Evolutionary conservation across 1,140 invertebrate genomes (phyloP).

Genomic region (Pseudachorutes palmiensis): DNA sequence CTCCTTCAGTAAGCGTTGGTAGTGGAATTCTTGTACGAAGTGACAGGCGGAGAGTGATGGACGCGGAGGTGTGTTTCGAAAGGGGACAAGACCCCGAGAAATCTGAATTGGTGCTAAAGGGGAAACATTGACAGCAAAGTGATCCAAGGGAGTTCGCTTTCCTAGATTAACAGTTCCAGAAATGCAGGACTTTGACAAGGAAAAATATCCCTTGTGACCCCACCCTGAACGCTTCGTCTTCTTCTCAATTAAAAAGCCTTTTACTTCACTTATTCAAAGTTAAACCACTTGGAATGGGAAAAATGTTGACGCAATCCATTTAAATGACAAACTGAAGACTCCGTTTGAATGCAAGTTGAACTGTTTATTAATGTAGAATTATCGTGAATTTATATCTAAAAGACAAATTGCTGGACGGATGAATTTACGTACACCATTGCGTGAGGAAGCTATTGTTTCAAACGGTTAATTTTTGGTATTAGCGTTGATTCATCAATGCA

Average conservation of each 20-base stretch:
- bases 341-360: not conserved
- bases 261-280: too few relatives aligned
- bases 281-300: too few relatives aligned
- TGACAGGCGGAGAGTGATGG: slow-evolving; percentile 4
- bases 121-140: not conserved
- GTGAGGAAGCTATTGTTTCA: too few relatives aligned
- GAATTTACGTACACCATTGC: too few relatives aligned
- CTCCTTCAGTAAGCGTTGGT: not conserved
- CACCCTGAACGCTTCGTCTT: not conserved
- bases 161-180: not conserved
- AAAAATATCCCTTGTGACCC: not conserved
- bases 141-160: not conserved
- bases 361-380: too few relatives aligned
- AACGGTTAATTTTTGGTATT: too few relatives aligned
- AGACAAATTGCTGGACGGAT: too few relatives aligned
- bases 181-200: not conserved
- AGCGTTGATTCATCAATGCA: too few relatives aligned
- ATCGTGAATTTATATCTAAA: too few relatives aligned
- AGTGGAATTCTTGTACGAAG: not conserved
- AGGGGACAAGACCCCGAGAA: not conserved
- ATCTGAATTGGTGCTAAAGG: not conserved
- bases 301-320: too few relatives aligned
- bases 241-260: not conserved
- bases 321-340: not conserved
- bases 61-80: not conserved